phyloP scores from a whole-genome alignment of 1,140 invertebrate species.

The Drosophila bipectinata region DNA sequence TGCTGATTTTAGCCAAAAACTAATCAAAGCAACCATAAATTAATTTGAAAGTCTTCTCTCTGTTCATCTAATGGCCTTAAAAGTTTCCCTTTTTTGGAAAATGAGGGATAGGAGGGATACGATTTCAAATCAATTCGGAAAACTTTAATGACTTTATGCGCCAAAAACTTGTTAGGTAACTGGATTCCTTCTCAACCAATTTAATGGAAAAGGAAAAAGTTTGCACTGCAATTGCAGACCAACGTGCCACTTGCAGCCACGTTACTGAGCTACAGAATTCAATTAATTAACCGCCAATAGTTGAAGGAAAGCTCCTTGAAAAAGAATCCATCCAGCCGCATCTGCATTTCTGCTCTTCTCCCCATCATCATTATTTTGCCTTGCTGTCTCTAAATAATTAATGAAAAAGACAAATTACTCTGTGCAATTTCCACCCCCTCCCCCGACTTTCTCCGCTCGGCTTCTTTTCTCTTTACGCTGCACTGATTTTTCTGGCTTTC shows the following conservation, averaged over 20 bases:
- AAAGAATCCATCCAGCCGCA: neutral
- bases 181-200: conserved; percentile 39
- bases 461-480: conserved; percentile 9
- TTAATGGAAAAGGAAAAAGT: conserved; percentile 5
- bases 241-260: conserved; percentile 27
- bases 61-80: conserved; percentile 11
- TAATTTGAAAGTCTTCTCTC: conserved; percentile 49
- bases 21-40: conserved; percentile 3
- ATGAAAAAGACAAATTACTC: conserved; percentile 74
- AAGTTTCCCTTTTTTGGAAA: neutral
- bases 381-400: conserved; percentile 60
- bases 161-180: conserved; percentile 53
- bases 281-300: conserved; percentile 78
- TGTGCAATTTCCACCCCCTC: conserved; percentile 15
- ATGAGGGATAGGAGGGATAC: conserved; percentile 10
- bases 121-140: conserved; percentile 62
- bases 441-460: neutral
- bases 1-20: neutral
- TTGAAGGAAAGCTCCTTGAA: neutral
- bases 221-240: conserved; percentile 31
- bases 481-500: conserved; percentile 39
- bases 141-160: conserved; percentile 80
- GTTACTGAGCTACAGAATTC: conserved; percentile 55
- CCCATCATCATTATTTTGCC: conserved; percentile 17
- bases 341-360: conserved; percentile 2